phyloP scores from a whole-genome alignment of 2,888 invertebrate genomes.

The Hydraecia micacea region DNA sequence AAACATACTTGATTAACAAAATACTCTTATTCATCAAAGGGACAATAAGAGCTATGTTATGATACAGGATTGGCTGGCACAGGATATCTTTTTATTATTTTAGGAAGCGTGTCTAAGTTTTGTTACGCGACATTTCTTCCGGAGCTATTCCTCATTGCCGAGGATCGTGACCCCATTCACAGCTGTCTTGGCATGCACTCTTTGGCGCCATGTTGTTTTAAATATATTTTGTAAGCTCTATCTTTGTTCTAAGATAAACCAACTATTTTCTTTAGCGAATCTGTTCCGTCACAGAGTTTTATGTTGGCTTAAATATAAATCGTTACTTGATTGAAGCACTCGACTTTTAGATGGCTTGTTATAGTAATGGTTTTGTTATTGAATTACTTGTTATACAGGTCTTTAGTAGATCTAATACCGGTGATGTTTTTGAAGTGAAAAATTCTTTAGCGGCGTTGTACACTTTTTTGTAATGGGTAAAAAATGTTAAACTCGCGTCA shows the following conservation, averaged over 20 bases:
- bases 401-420: neutral
- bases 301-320: neutral
- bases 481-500: too few relatives aligned
- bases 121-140: slow-evolving; percentile 24
- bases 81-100: slow-evolving; percentile 9
- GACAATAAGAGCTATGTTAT: neutral
- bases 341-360: slow-evolving; percentile 22
- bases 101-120: slow-evolving; percentile 13
- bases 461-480: too few relatives aligned
- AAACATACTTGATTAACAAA: neutral
- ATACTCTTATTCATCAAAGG: neutral
- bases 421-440: too few relatives aligned
- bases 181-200: slow-evolving; percentile 47
- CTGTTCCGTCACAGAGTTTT: neutral
- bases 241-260: neutral
- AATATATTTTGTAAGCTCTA: slow-evolving; percentile 20
- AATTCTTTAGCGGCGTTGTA: too few relatives aligned
- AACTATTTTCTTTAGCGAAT: neutral
- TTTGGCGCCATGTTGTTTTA: slow-evolving; percentile 28
- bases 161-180: slow-evolving; percentile 45
- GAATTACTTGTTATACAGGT: neutral
- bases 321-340: slow-evolving; percentile 26
- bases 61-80: neutral
- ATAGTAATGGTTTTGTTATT: slow-evolving; percentile 17
- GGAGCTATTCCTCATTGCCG: slow-evolving; percentile 26